These are phyloP conservation scores for Drosophila prosaltans DNA, from an alignment of 1,140 invertebrate species.

Conservation along the genomic window DNA sequence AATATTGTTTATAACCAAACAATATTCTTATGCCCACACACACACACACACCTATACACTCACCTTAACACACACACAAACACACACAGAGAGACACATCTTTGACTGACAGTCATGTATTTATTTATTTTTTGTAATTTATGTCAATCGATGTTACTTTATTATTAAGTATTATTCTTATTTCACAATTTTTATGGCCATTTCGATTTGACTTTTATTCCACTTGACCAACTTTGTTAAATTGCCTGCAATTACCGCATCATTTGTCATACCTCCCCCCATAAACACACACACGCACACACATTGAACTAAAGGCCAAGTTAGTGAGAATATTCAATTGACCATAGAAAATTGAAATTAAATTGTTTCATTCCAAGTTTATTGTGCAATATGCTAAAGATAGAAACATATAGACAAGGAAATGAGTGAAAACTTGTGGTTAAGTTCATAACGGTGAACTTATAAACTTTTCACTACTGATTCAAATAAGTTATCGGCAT, in stretches of 20 bases:
- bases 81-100: neutral
- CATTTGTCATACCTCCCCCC: conserved; percentile 3
- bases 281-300: neutral
- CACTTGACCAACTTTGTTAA: conserved; percentile 11
- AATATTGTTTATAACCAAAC: conserved; percentile 53
- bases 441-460: no score
- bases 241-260: conserved; percentile 23
- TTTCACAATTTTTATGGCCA: conserved; percentile 14
- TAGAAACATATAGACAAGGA: neutral
- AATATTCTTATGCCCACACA: conserved; percentile 45
- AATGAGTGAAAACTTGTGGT: no score
- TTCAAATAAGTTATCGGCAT: no score
- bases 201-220: conserved; percentile 13
- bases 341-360: conserved; percentile 7
- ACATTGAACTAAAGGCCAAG: neutral
- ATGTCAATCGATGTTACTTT: conserved; percentile 8
- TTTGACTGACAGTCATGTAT: conserved; percentile 4
- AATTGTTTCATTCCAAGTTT: conserved; percentile 12
- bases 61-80: neutral
- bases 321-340: conserved; percentile 8
- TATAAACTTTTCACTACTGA: no score
- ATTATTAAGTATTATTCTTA: conserved; percentile 11
- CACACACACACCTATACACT: neutral
- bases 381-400: neutral
- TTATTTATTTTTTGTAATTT: conserved; percentile 11